Conservation (phyloP, 2,888 invertebrate genomes). For the Drosophila imparisetae region DNA sequence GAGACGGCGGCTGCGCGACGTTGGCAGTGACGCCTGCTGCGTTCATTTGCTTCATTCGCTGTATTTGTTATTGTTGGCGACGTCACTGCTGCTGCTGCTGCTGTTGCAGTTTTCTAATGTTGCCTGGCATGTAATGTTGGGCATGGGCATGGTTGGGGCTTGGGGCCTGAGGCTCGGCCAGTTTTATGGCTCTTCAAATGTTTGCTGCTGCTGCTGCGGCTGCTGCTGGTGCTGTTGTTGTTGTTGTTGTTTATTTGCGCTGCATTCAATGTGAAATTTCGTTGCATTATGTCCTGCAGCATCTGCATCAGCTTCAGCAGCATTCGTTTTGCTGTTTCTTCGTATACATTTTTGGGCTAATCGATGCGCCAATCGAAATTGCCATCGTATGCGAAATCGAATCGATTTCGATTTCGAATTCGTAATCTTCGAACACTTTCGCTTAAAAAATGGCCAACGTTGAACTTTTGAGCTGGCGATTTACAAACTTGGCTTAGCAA, state of each 20-base stretch:
- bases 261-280: slow-evolving; percentile 53
- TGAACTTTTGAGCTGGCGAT: slow-evolving; percentile 20
- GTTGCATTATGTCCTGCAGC: slow-evolving; percentile 50
- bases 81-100: slow-evolving; percentile 29
- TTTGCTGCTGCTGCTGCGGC: slow-evolving; percentile 43
- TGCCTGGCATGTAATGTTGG: slow-evolving; percentile 69
- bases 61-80: slow-evolving; percentile 32
- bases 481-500: not conserved
- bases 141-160: slow-evolving; percentile 72
- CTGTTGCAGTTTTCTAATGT: slow-evolving; percentile 76
- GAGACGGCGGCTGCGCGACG: slow-evolving; percentile 11
- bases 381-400: slow-evolving; percentile 3
- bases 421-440: slow-evolving; percentile 30
- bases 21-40: slow-evolving; percentile 29
- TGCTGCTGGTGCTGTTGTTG: slow-evolving; percentile 15
- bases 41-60: slow-evolving; percentile 70
- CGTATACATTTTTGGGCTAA: slow-evolving; percentile 6
- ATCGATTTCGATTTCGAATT: slow-evolving; percentile 11
- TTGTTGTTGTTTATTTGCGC: slow-evolving; percentile 41
- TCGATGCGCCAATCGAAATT: slow-evolving; percentile 20
- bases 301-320: slow-evolving; percentile 4
- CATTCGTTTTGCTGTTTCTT: slow-evolving; percentile 22
- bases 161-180: slow-evolving; percentile 57
- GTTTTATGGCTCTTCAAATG: slow-evolving; percentile 75
- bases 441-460: slow-evolving; percentile 8